These are phyloP conservation scores for Petrophora chlorosata DNA, from an alignment of 2,888 invertebrate genomes.

Conservation along the genomic window DNA sequence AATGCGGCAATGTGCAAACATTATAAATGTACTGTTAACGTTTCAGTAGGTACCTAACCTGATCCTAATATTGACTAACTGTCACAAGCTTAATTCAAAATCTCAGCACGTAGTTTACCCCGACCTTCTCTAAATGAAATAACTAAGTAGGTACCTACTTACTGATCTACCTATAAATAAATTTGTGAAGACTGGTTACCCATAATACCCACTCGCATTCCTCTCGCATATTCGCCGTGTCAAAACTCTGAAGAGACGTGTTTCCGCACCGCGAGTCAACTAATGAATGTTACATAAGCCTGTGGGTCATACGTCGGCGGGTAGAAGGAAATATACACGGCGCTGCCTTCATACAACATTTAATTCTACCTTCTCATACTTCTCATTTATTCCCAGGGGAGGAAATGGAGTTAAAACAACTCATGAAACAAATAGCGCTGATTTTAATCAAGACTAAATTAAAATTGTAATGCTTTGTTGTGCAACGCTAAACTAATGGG, in stretches of 20 bases:
- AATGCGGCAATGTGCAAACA: no score
- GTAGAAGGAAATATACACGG: constrained; percentile 23
- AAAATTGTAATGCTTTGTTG: background rate
- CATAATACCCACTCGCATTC: constrained; percentile 22
- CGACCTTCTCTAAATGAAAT: no score
- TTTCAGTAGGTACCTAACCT: no score
- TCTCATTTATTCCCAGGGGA: constrained; percentile 10
- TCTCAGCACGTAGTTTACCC: no score
- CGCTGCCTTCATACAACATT: constrained; percentile 20
- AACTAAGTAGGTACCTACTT: no score
- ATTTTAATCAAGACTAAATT: constrained; percentile 2
- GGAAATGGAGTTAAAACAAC: constrained; percentile 5
- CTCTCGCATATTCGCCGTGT: constrained; percentile 29
- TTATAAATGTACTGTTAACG: no score
- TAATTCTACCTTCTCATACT: constrained; percentile 8
- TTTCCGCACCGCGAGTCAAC: constrained; percentile 46
- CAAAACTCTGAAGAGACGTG: constrained; percentile 42
- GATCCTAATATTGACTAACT: no score
- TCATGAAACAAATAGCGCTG: constrained; percentile 2
- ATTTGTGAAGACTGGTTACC: constrained; percentile 13
- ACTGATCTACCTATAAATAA: background rate
- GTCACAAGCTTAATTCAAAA: no score
- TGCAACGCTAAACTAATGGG: background rate
- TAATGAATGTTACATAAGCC: constrained; percentile 60
- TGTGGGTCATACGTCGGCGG: constrained; percentile 34